A percentile compares a stretch with the other conserved stretches of the same genome.
Conservation (phyloP, 2,888 invertebrate genomes). For the Caenorhabditis parvicauda region DNA sequence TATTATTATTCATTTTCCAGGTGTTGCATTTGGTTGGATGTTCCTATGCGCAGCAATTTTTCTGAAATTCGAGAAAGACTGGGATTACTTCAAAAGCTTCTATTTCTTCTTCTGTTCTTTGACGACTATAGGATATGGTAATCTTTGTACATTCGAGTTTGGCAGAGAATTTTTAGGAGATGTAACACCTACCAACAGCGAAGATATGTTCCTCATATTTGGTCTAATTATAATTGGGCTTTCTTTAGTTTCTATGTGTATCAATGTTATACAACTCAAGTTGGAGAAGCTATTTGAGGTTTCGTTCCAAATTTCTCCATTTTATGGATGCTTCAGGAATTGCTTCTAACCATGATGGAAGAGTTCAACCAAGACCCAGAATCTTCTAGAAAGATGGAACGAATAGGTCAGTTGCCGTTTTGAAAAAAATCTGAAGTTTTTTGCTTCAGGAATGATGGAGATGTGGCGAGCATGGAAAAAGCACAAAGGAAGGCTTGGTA, state of each 20-base stretch:
- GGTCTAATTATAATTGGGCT: constrained; percentile 60
- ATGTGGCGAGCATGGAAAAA: constrained; percentile 59
- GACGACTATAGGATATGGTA: constrained; percentile 61
- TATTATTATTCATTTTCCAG: too few relatives aligned
- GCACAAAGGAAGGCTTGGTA: constrained; percentile 32
- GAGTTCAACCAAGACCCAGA: constrained; percentile 53
- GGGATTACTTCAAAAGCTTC: constrained; percentile 63
- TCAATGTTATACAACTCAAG: constrained; percentile 55
- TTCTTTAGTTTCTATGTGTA: constrained; percentile 57
- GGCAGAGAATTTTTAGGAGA: constrained; percentile 43
- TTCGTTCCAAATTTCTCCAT: too few relatives aligned
- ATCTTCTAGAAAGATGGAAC: too few relatives aligned
- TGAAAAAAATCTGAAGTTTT: constrained; percentile 9
- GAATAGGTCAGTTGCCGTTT: neutral
- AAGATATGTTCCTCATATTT: constrained; percentile 61
- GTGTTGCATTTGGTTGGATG: constrained; percentile 60
- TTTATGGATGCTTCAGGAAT: too few relatives aligned
- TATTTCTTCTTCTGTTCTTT: constrained; percentile 62
- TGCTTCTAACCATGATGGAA: constrained; percentile 59
- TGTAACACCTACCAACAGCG: constrained; percentile 60
- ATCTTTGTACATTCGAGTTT: neutral
- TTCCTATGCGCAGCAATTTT: constrained; percentile 62
- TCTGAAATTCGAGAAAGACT: constrained; percentile 57
- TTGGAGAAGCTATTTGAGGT: constrained; percentile 43
- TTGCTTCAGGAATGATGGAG: constrained; percentile 44